These are phyloP conservation scores for Plutomurus gul DNA, from an alignment of 1,140 invertebrate species.

Conservation along the genomic window DNA sequence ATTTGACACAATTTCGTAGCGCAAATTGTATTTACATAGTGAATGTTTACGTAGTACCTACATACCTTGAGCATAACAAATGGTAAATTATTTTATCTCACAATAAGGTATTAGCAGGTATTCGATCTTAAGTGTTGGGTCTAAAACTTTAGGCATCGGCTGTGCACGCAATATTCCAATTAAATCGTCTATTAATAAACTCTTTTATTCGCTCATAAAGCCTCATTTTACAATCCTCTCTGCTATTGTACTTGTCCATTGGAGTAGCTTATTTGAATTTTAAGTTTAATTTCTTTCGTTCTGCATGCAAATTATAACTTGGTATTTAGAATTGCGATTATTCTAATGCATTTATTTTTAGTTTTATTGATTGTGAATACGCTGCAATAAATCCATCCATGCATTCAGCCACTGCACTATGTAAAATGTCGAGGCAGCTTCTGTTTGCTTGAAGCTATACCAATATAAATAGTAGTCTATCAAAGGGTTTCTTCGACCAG, in stretches of 20 bases:
- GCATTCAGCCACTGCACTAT: too few species aligned
- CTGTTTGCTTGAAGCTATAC: too few species aligned
- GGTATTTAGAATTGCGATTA: too few species aligned
- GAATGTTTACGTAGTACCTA: background rate
- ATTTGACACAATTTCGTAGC: background rate
- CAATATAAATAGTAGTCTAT: too few species aligned
- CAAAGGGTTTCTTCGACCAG: too few species aligned
- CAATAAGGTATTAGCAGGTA: background rate
- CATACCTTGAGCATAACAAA: background rate
- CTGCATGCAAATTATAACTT: constrained; percentile 1
- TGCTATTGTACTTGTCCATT: too few species aligned
- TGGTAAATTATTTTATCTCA: background rate
- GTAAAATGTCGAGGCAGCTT: too few species aligned
- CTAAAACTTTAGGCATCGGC: too few species aligned
- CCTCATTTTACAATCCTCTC: background rate
- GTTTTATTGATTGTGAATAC: too few species aligned
- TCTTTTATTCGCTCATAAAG: background rate
- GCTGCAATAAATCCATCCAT: too few species aligned
- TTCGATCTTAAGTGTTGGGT: too few species aligned
- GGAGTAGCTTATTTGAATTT: too few species aligned
- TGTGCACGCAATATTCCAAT: background rate
- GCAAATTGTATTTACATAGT: background rate
- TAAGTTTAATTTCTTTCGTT: background rate
- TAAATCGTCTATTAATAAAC: constrained; percentile 8
- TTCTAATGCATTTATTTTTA: constrained; percentile 12